These are phyloP conservation scores for Xiphorhynchus elegans DNA, from an alignment of 2,113 vertebrate genomes.

Conservation along the genomic window DNA sequence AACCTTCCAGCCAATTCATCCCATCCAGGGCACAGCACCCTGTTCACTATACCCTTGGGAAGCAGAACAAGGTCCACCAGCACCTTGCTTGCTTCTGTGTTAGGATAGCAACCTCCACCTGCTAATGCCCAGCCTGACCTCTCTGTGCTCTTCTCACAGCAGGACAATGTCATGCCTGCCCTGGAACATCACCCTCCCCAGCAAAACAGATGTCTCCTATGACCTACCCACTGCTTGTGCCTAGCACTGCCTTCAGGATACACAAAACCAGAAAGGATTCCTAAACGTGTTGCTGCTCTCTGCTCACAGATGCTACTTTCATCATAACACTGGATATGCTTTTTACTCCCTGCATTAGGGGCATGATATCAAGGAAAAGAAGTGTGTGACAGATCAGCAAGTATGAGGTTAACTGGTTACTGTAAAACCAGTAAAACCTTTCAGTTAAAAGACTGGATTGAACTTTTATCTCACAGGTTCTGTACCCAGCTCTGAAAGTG, in stretches of 20 bases:
- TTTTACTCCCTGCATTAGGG: not conserved
- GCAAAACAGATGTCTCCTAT: not conserved
- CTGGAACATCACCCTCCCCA: conserved; percentile 51
- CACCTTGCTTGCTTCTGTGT: not conserved
- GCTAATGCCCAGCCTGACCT: not conserved
- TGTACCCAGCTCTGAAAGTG: not conserved
- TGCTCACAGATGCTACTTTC: not conserved
- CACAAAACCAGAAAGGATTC: not conserved
- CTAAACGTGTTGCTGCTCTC: not conserved
- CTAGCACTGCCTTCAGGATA: not conserved
- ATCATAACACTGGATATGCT: not conserved
- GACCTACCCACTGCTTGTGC: conserved; percentile 33
- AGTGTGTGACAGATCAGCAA: rapidly evolving
- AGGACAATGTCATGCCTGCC: conserved; percentile 65
- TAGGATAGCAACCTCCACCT: not conserved
- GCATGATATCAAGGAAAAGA: not conserved
- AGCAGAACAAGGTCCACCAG: not conserved
- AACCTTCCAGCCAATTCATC: not conserved
- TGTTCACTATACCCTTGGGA: not conserved
- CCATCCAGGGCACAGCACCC: not conserved
- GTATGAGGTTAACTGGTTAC: not conserved
- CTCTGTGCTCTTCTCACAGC: conserved; percentile 60
- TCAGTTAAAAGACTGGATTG: not conserved
- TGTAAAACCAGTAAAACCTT: not conserved
- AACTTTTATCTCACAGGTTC: not conserved